Conservation (phyloP, 2,797 vertebrate species). For the Myotis myotis region DNA sequence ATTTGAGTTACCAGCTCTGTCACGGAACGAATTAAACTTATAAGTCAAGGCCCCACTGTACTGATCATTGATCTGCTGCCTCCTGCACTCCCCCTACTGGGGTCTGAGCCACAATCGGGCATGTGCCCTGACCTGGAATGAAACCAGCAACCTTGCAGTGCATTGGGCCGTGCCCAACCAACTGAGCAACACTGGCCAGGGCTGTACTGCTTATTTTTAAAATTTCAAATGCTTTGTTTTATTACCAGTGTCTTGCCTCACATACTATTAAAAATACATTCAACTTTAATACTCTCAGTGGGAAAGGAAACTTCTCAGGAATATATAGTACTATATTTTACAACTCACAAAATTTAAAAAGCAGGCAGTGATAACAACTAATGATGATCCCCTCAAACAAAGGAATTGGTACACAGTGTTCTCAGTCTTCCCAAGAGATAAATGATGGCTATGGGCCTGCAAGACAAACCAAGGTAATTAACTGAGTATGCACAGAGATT, state of each 20-base stretch:
- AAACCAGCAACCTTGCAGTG: neutral
- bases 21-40: too few species aligned
- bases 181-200: neutral
- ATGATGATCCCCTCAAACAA: conserved; percentile 35
- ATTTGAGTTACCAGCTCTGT: too few species aligned
- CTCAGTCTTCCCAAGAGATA: neutral
- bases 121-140: neutral
- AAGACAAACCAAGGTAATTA: neutral
- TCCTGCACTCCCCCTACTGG: neutral
- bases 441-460: neutral
- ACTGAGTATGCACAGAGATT: neutral
- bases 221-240: conserved; percentile 54
- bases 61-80: neutral
- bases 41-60: neutral
- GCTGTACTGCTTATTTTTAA: conserved; percentile 32
- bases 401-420: neutral
- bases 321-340: conserved; percentile 65
- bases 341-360: conserved; percentile 67
- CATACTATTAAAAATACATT: conserved; percentile 56
- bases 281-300: conserved; percentile 58
- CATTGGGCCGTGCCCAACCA: neutral
- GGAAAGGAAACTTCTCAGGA: neutral
- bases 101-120: neutral
- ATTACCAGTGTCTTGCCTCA: conserved; percentile 51
- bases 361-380: conserved; percentile 22